Conservation (phyloP, 2,113 vertebrate genomes). For the Nibea coibor region DNA sequence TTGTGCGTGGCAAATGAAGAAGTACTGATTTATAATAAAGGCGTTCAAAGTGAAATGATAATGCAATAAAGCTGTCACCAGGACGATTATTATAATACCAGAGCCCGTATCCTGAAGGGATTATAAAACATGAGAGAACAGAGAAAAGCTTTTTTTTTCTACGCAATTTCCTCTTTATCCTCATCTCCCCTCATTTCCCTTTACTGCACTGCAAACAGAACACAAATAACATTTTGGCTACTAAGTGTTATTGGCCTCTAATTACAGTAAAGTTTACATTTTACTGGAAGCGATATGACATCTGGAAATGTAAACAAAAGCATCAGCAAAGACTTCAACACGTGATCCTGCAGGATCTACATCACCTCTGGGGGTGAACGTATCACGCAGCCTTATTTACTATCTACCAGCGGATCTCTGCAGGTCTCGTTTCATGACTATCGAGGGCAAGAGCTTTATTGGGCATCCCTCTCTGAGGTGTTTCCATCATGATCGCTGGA, state of each 20-base stretch:
- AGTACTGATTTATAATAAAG: conserved; percentile 35
- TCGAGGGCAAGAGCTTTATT: conserved; percentile 55
- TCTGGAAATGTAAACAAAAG: background rate
- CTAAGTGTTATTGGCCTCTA: background rate
- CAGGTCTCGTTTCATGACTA: conserved; percentile 28
- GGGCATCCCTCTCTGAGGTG: conserved; percentile 44
- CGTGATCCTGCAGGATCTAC: background rate
- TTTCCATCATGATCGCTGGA: conserved; percentile 46
- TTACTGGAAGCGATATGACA: background rate
- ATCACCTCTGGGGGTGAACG: conserved; percentile 4
- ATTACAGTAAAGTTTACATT: background rate
- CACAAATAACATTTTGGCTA: conserved; percentile 3
- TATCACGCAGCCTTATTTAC: conserved; percentile 55
- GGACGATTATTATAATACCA: conserved; percentile 50
- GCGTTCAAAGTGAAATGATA: conserved; percentile 42
- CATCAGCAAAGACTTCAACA: background rate
- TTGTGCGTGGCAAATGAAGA: conserved; percentile 4
- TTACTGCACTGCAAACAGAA: background rate
- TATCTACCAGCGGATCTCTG: conserved; percentile 21
- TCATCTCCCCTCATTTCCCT: background rate
- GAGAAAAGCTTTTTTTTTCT: conserved; percentile 17
- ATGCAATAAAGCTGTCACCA: conserved; percentile 53
- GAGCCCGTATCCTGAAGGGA: conserved; percentile 34
- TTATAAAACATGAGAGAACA: conserved; percentile 39
- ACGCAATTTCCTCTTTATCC: conserved; percentile 11